A percentile compares a stretch with the other conserved stretches of the same genome.
Evolutionary conservation across 37 sponge, comb jelly and placozoan species (phyloP).

Genomic region (Halichondria panicea): DNA sequence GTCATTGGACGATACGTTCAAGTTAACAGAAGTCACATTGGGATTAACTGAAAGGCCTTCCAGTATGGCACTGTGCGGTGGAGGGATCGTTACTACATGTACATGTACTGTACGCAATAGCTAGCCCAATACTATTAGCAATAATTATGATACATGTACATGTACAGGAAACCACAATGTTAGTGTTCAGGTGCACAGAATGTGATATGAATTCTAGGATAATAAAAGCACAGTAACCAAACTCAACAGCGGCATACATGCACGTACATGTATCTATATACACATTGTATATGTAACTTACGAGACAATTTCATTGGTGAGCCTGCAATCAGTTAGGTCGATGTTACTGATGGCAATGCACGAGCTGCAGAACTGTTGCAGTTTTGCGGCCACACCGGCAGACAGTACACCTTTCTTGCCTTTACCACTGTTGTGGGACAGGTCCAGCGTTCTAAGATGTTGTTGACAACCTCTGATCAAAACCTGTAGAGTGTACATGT

Average conservation of each 20-base stretch:
- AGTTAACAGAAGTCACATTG: conserved; percentile 30
- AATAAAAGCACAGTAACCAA: neutral
- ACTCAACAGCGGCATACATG: neutral
- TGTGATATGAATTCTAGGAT: neutral
- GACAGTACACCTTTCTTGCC: conserved; percentile 20
- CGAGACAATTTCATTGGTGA: conserved; percentile 43
- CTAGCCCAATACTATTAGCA: no score
- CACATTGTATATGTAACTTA: conserved; percentile 35
- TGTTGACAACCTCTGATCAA: conserved; percentile 65
- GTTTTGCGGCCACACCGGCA: neutral
- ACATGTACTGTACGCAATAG: no score
- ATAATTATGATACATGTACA: no score
- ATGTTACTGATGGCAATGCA: conserved; percentile 58
- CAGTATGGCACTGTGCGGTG: conserved; percentile 47
- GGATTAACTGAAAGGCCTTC: conserved; percentile 71
- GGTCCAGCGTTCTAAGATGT: conserved; percentile 49
- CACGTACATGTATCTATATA: no score
- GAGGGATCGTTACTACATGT: neutral
- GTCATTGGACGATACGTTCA: conserved; percentile 66
- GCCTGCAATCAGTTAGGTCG: conserved; percentile 48
- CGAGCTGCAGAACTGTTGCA: conserved; percentile 71
- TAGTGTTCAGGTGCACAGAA: neutral
- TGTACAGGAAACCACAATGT: neutral
- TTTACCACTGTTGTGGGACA: conserved; percentile 39
- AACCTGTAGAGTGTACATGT: neutral